phyloP scores from a whole-genome alignment of 2,797 vertebrate genomes.

The Crypturellus tataupa region DNA sequence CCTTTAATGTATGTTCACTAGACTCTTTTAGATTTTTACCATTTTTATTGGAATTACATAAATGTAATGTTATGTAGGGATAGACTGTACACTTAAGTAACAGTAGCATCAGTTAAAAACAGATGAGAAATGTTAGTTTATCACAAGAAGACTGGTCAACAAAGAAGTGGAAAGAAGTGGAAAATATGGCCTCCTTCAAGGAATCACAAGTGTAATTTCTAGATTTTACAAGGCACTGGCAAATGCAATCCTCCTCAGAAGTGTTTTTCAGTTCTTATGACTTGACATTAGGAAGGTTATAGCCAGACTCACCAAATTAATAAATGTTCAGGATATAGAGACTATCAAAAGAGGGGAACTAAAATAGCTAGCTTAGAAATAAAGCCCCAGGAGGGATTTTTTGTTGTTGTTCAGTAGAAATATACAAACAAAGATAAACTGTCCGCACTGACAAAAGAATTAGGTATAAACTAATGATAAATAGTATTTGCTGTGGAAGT shows the following conservation, averaged over 20 bases:
- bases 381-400: neutral
- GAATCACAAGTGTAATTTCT: neutral
- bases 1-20: neutral
- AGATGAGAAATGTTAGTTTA: neutral
- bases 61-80: neutral
- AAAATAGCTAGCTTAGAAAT: neutral
- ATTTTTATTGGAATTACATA: neutral
- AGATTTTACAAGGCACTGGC: neutral
- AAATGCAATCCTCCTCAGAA: neutral
- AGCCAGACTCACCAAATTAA: neutral
- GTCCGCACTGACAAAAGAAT: neutral
- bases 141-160: neutral
- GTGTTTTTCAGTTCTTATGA: rapidly evolving
- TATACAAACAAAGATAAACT: neutral
- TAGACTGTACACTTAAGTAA: neutral
- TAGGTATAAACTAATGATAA: neutral
- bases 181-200: neutral
- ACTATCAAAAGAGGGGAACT: neutral
- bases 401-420: neutral
- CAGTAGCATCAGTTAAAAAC: neutral
- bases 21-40: neutral
- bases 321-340: neutral
- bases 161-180: neutral
- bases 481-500: neutral
- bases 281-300: neutral